These are phyloP conservation scores for Diogma glabrata DNA, from an alignment of 2,888 invertebrate genomes.

Conservation along the genomic window DNA sequence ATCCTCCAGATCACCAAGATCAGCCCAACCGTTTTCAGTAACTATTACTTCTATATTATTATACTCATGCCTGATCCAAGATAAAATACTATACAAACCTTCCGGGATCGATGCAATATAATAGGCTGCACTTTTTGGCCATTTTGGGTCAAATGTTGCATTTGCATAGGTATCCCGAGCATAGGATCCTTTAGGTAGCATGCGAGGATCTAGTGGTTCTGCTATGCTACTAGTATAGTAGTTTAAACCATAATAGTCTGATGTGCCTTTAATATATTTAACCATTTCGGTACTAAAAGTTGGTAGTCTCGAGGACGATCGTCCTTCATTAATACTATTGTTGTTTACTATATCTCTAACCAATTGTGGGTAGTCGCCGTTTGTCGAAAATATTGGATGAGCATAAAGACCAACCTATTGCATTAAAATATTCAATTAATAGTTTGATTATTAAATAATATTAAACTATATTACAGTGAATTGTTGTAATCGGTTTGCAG, in stretches of 20 bases:
- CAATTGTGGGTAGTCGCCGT: not conserved
- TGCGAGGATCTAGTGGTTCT: not conserved
- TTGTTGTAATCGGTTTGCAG: too few species aligned
- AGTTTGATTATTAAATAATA: too few species aligned
- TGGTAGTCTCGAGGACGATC: not conserved
- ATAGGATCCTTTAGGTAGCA: not conserved
- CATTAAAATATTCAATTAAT: too few species aligned
- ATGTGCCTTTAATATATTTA: constrained; percentile 19
- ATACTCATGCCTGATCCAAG: not conserved
- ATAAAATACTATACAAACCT: not conserved
- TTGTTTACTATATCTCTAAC: not conserved
- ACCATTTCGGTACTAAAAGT: not conserved
- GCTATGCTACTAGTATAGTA: constrained; percentile 26
- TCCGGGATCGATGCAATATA: not conserved
- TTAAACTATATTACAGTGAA: too few species aligned
- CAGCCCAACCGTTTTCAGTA: constrained; percentile 4
- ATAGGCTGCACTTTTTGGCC: not conserved
- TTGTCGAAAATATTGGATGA: not conserved
- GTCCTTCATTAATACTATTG: not conserved
- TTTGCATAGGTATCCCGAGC: not conserved
- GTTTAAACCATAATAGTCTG: constrained; percentile 28
- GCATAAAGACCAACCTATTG: not conserved
- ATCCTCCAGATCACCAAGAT: constrained; percentile 23
- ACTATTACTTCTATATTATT: not conserved
- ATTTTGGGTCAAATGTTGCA: not conserved